phyloP scores from a whole-genome alignment of 2,888 invertebrate genomes.

The Drosophila paranaensis region DNA sequence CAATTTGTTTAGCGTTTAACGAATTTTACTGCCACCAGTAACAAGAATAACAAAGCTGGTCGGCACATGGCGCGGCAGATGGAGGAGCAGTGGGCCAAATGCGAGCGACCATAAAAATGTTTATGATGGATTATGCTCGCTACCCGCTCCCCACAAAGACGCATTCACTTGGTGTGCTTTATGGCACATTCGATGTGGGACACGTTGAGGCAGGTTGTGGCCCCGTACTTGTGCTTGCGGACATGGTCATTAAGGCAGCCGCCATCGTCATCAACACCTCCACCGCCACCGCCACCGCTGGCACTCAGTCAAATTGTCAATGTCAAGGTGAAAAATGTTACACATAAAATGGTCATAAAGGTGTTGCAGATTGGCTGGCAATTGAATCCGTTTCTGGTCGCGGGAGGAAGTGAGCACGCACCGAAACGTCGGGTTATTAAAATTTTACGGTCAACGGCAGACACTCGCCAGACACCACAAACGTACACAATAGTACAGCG shows the following conservation, averaged over 20 bases:
- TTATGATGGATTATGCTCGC: conserved; percentile 79
- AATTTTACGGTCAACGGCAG: conserved; percentile 76
- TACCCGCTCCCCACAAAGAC: conserved; percentile 17
- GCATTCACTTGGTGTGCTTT: conserved; percentile 71
- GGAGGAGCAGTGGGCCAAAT: conserved; percentile 54
- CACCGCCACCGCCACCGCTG: neutral
- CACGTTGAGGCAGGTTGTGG: conserved; percentile 77
- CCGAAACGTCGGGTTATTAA: conserved; percentile 62
- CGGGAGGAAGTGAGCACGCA: conserved; percentile 40
- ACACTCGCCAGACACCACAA: conserved; percentile 67
- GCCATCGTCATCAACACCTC: neutral
- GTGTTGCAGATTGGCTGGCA: conserved; percentile 71
- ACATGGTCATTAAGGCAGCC: conserved; percentile 51
- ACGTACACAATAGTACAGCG: conserved; percentile 4
- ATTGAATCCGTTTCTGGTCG: conserved; percentile 65
- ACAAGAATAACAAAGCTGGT: conserved; percentile 47
- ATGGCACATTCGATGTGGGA: conserved; percentile 73
- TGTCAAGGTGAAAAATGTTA: conserved; percentile 79
- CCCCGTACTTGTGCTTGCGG: conserved; percentile 27
- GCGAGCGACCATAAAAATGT: conserved; percentile 79
- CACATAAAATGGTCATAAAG: conserved; percentile 78
- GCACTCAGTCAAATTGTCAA: conserved; percentile 66
- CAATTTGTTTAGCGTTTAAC: conserved; percentile 82
- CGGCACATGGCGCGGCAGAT: conserved; percentile 7
- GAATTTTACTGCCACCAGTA: conserved; percentile 81